phyloP scores from a whole-genome alignment of 2,113 vertebrate genomes.

The Nibea coibor region DNA sequence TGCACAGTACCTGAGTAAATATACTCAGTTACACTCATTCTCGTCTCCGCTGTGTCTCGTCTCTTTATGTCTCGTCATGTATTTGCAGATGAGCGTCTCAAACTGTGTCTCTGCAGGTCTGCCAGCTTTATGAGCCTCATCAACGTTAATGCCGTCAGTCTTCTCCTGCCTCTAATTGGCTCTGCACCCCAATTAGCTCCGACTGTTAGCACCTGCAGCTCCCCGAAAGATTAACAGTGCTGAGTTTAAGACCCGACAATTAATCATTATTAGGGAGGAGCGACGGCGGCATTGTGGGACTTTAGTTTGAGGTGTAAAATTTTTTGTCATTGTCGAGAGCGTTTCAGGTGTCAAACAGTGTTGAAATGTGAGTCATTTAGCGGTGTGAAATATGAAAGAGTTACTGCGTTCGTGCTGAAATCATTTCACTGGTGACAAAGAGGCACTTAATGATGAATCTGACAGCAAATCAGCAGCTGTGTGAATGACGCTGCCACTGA shows the following conservation, averaged over 20 bases:
- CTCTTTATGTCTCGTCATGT: neutral
- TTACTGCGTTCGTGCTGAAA: conserved; percentile 36
- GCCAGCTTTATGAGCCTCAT: conserved; percentile 71
- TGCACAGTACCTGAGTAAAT: neutral
- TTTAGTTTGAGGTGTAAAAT: conserved; percentile 69
- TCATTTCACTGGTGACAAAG: conserved; percentile 49
- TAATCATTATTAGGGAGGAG: conserved; percentile 62
- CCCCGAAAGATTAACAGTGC: conserved; percentile 46
- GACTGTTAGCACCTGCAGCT: conserved; percentile 77
- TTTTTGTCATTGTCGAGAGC: conserved; percentile 53
- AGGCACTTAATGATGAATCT: conserved; percentile 46
- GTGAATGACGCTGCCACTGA: conserved; percentile 35
- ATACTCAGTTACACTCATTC: neutral
- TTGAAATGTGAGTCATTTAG: conserved; percentile 71
- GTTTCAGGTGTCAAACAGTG: conserved; percentile 71
- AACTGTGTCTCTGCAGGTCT: conserved; percentile 70
- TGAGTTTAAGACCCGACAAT: conserved; percentile 59
- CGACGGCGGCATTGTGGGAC: conserved; percentile 46
- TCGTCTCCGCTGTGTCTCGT: neutral
- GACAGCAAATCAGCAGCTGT: conserved; percentile 42
- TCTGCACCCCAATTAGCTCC: conserved; percentile 70
- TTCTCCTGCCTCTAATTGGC: conserved; percentile 72
- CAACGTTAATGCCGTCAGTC: conserved; percentile 63
- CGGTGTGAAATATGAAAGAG: conserved; percentile 66
- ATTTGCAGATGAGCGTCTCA: conserved; percentile 54